Conservation (phyloP, 2,797 vertebrate genomes). For the Phataginus tricuspis region DNA sequence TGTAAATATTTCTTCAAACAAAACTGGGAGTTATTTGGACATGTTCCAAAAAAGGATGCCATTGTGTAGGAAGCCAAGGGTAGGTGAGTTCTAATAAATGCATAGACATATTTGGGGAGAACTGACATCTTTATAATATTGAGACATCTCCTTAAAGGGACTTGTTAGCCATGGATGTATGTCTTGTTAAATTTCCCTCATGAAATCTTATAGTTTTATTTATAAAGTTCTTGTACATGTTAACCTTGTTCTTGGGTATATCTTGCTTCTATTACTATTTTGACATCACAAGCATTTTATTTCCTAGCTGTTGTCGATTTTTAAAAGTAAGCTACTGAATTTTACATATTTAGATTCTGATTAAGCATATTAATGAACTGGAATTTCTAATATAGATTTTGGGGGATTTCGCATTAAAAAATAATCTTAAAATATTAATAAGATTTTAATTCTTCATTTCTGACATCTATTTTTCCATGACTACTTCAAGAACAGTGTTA, state of each 20-base stretch:
- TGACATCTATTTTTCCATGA: background rate
- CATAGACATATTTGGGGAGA: background rate
- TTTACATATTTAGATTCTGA: background rate
- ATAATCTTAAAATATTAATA: background rate
- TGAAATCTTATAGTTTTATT: background rate
- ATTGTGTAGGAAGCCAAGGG: background rate
- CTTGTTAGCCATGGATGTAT: background rate
- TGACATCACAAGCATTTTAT: background rate
- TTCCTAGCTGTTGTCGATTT: background rate
- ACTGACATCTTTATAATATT: background rate
- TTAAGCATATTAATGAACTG: background rate
- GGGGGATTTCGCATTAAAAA: background rate
- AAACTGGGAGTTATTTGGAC: background rate
- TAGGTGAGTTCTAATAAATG: background rate
- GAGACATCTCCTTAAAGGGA: background rate
- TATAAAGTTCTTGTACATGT: background rate
- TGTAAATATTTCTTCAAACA: background rate
- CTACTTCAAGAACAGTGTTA: too few species aligned
- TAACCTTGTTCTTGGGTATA: background rate
- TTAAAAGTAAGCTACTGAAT: conserved; percentile 11
- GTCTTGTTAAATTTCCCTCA: background rate
- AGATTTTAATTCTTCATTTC: background rate
- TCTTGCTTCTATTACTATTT: background rate
- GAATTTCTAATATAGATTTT: background rate
- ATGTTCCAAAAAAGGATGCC: background rate